A percentile compares a stretch with the other conserved stretches of the same genome.
Conservation (phyloP, 1,140 invertebrate genomes). For the Euwallacea similis region DNA sequence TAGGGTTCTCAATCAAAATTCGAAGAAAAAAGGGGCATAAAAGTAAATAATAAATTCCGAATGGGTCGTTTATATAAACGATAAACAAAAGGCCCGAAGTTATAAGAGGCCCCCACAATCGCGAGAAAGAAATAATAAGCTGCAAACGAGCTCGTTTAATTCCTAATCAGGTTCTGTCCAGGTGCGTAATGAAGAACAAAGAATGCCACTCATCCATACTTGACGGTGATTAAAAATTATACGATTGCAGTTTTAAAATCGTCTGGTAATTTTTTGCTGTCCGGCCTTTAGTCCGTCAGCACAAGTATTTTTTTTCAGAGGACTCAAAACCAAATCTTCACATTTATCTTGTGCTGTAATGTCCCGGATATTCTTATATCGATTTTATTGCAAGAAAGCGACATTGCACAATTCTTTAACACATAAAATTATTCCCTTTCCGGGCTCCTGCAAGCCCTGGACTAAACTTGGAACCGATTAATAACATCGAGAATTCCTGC, state of each 20-base stretch:
- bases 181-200: slow-evolving; percentile 32
- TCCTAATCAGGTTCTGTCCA: slow-evolving; percentile 33
- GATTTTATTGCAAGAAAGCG: no score
- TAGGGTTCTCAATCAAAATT: neutral
- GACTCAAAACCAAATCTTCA: neutral
- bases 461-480: neutral
- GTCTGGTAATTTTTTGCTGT: slow-evolving; percentile 6
- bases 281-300: neutral
- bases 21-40: slow-evolving; percentile 6
- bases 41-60: slow-evolving; percentile 15
- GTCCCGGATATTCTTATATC: no score
- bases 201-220: slow-evolving; percentile 36
- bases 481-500: slow-evolving; percentile 21
- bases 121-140: slow-evolving; percentile 25
- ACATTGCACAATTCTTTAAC: no score
- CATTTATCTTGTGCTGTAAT: neutral
- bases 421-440: no score
- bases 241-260: slow-evolving; percentile 31
- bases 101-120: slow-evolving; percentile 5
- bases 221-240: slow-evolving; percentile 33
- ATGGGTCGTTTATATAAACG: slow-evolving; percentile 14
- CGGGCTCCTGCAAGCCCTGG: no score
- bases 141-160: slow-evolving; percentile 29
- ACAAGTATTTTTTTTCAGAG: neutral
- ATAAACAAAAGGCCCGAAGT: slow-evolving; percentile 18